These are phyloP conservation scores for Tenthredo notha DNA, from an alignment of 2,888 invertebrate species.

Conservation along the genomic window DNA sequence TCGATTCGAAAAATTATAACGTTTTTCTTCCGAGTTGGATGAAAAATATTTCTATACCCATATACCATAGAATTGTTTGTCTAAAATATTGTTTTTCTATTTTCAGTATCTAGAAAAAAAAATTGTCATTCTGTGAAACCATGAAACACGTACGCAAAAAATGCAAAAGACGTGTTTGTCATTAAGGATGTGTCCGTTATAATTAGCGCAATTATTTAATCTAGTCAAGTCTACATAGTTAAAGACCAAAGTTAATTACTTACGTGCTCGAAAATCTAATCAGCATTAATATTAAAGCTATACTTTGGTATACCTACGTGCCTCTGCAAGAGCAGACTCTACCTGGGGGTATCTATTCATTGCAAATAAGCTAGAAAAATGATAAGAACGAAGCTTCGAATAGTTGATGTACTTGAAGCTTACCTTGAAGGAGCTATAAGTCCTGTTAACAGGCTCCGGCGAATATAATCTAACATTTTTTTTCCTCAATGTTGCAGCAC, in stretches of 20 bases:
- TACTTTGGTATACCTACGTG: not conserved
- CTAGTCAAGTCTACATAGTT: not conserved
- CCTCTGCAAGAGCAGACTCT: not conserved
- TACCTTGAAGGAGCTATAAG: constrained; percentile 57
- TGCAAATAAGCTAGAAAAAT: constrained; percentile 3
- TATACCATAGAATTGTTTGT: not conserved
- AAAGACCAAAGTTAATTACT: not conserved
- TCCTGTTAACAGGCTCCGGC: constrained; percentile 62
- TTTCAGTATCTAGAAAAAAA: not conserved
- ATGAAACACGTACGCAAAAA: not conserved
- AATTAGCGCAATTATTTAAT: not conserved
- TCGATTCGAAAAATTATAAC: too few relatives aligned
- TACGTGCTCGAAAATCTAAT: constrained; percentile 32
- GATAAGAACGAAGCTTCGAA: not conserved
- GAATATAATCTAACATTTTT: constrained; percentile 85
- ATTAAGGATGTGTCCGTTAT: not conserved
- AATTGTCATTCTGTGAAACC: not conserved
- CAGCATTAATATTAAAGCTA: constrained; percentile 27
- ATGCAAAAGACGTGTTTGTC: not conserved
- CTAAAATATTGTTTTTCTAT: not conserved
- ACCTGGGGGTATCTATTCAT: not conserved
- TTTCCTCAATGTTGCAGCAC: constrained; percentile 82
- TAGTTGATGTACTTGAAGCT: not conserved
- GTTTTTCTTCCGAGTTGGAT: not conserved
- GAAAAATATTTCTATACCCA: not conserved